A percentile compares a stretch with the other conserved stretches of the same genome.
Evolutionary conservation across 2,113 vertebrate genomes (phyloP).

Genomic region (Taxidea taxus): DNA sequence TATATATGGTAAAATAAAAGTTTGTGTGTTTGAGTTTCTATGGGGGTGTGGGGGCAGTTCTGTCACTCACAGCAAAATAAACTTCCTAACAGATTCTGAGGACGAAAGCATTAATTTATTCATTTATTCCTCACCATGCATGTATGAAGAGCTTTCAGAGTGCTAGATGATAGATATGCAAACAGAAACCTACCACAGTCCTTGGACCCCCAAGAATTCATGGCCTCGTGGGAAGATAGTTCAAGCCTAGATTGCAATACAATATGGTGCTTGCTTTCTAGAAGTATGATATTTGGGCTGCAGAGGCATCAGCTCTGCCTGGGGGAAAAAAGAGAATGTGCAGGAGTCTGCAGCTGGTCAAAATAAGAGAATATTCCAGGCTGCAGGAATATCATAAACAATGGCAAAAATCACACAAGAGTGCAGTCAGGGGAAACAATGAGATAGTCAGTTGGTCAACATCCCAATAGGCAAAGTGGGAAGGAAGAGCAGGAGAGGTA

Average conservation of each 20-base stretch:
- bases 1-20: background rate
- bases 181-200: background rate
- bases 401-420: background rate
- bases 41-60: fast-evolving
- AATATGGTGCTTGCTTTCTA: background rate
- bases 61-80: background rate
- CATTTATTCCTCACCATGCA: background rate
- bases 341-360: background rate
- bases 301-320: background rate
- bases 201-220: background rate
- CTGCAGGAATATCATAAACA: background rate
- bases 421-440: background rate
- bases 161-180: background rate
- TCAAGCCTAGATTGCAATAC: background rate
- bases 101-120: background rate
- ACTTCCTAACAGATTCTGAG: background rate
- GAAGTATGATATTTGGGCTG: background rate
- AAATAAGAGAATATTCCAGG: background rate
- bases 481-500: background rate
- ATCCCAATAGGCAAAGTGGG: background rate
- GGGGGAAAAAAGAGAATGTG: no score
- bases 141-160: background rate
- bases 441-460: background rate
- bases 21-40: background rate
- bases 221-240: background rate